Base-by-base conservation (phyloP, 2,113 vertebrate species). In the Mola mola region DNA sequence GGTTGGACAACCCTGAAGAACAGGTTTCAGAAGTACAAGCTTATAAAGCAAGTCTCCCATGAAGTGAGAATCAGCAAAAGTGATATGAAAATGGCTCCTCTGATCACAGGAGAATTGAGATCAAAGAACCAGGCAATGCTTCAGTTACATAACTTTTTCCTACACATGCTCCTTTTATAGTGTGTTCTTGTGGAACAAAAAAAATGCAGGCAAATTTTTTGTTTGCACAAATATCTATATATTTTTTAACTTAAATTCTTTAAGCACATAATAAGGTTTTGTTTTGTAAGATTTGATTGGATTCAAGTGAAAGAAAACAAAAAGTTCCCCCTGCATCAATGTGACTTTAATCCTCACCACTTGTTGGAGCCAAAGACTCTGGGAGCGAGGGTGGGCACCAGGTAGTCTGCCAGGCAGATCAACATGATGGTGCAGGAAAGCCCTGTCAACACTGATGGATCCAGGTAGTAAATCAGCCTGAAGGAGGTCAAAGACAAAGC, bases 351-450 rank as follows among this genome's bases (percentile, higher is more conserved):
- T 10, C 3, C 9, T 37, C 21, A 50, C 97, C 97, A 99, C 89
- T 96, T 96, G 83, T 96, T 97, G 79, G 96, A 94, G 70, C 97
- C 96, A 69, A 99, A 98, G 81, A 99, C 95, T 52, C 94, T 89
- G 58, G 96, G 95, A 3, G 95, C 96, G 24, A 99, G 93, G 38
- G 94, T 96, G 81, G 97, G 96, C 78, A 99, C 96, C 64, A 99
- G 93, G 71, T 98, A 98, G 87, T 99, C 97, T 26, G 96, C 95
- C 92, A 99, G 82, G 74, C 96, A 98, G 67, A 99, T 88, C 83
- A 96, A 89, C 97, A 99, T 98, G 68, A 99, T 90, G 0, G 92
- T 90, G 78, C 94, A 95, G 84, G 97, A 99, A 44, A 99, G 92
- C 0, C 96, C 96, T 0, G 97, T 99, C 51, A 99, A 94, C 72